Evolutionary conservation across 1,140 invertebrate species (phyloP), one percentile per base, ranked within the genome.

Genomic region (Bombus sylvicola): DNA sequence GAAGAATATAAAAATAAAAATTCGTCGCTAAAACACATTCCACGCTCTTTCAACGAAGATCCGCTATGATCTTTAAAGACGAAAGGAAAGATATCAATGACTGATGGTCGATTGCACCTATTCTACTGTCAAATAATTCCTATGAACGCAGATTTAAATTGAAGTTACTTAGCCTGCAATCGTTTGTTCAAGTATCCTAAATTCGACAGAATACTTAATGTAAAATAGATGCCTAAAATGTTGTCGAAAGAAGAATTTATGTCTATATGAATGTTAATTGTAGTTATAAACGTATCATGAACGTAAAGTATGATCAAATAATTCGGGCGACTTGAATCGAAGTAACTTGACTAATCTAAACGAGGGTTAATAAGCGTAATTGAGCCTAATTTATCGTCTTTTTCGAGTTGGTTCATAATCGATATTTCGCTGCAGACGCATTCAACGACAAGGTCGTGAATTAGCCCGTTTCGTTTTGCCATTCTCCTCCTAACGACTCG

Each of bases 381-480:
- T 77, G 76, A 74, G 62, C 37, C 74, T 64, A 83, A 86, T 80
- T 87, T 89, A 89, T 89, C 73, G 73, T 83, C 77, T 66, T 41
- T 68, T 47, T 68, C 43, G 79, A 88, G 68, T 81, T 79, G 66
- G n/a, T 81, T 83, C 75, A 28, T 71, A 57, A 71, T 62, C 76
- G 85, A 89, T 80, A 83, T 72, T 81, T 69, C 80, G 69, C 57
- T 43, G 83, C 72, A n/a, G 57, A n/a, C 62, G 72, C 39, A 31
- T 79, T 74, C 73, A 59, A 78, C 68, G 88, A 89, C 89, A 85
- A 87, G 85, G 79, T 87, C 82, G 79, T 88, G 85, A 90, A 90
- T 90, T 90, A 90, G 86, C 78, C 81, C 72, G 86, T 57, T 57
- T 57, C 82, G 79, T 79, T 79, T 83, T 62, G 85, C 74, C 86